phyloP scores from a whole-genome alignment of 2,113 vertebrate genomes.

The Talpa occidentalis region DNA sequence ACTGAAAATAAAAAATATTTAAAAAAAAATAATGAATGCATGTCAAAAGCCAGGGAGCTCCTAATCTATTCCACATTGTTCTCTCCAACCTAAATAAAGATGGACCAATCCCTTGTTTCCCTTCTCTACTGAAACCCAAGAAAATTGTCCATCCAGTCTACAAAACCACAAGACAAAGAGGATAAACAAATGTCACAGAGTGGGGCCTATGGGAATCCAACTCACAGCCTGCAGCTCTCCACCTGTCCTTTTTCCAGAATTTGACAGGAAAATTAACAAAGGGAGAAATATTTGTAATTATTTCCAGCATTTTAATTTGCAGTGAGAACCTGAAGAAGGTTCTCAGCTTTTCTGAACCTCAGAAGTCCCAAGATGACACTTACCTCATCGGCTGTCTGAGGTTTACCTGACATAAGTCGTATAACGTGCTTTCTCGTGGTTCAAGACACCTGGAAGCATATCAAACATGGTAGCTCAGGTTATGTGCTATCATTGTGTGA shows the following conservation, averaged over 20 bases:
- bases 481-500: background rate
- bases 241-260: background rate
- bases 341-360: background rate
- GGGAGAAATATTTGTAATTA: background rate
- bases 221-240: background rate
- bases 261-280: background rate
- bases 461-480: rapidly evolving
- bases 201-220: background rate
- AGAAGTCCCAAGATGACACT: background rate
- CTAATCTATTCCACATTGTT: background rate
- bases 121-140: background rate
- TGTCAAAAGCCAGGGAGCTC: background rate
- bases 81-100: background rate
- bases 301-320: background rate
- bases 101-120: background rate
- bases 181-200: background rate
- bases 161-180: background rate
- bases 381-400: background rate
- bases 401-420: background rate
- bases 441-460: background rate
- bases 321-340: background rate
- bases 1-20: too few species aligned
- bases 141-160: background rate
- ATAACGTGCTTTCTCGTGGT: background rate
- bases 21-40: too few species aligned